Conservation (phyloP, 2,113 vertebrate species). For the Neoarius graeffei region DNA sequence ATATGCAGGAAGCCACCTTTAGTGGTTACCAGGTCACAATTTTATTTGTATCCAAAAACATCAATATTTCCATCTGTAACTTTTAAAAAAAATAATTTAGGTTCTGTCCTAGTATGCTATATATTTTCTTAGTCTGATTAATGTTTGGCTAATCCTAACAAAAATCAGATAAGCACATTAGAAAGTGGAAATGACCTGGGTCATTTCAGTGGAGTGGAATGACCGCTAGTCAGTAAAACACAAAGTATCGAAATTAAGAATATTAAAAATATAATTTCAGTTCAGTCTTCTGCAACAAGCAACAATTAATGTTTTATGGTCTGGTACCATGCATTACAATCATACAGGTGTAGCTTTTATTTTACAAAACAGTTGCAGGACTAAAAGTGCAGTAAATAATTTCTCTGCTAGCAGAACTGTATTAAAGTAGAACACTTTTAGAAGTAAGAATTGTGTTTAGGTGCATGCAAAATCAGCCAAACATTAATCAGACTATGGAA, state of each 20-base stretch:
- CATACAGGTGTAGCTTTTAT: background rate
- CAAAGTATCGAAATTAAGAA: background rate
- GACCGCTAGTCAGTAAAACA: background rate
- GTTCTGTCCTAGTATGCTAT: background rate
- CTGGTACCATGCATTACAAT: background rate
- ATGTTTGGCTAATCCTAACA: background rate
- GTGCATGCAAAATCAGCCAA: background rate
- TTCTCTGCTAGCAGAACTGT: background rate
- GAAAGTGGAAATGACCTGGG: background rate
- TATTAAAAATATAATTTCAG: background rate
- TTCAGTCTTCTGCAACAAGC: background rate
- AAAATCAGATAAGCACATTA: background rate
- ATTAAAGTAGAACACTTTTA: background rate
- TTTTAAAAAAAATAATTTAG: background rate
- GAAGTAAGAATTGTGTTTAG: background rate
- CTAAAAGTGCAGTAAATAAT: background rate
- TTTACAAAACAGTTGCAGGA: background rate
- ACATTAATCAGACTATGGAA: background rate
- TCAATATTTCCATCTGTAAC: background rate
- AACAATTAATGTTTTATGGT: background rate
- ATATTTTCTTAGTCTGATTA: background rate
- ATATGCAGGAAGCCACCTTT: background rate
- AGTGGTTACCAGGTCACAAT: background rate
- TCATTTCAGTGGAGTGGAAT: background rate
- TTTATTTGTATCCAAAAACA: background rate